phyloP scores from a whole-genome alignment of 2,888 invertebrate genomes.

The Linyphia triangularis region DNA sequence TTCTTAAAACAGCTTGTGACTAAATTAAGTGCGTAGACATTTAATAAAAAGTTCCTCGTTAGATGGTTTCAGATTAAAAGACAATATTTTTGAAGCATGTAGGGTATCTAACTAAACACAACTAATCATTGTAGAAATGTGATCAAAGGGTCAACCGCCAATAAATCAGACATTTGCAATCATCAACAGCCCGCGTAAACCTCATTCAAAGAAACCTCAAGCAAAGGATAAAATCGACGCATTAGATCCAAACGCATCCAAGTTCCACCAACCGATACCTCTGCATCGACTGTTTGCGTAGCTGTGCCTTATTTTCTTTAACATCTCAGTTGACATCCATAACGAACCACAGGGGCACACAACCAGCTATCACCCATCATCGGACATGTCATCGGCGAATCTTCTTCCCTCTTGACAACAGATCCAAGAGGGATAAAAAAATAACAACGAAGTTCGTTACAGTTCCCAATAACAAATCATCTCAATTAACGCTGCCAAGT shows the following conservation, averaged over 20 bases:
- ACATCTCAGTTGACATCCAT: not conserved
- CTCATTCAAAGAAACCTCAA: too few species aligned
- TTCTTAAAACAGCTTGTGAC: too few species aligned
- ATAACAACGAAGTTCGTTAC: constrained; percentile 43
- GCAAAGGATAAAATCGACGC: too few species aligned
- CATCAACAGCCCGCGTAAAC: too few species aligned
- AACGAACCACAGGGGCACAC: constrained; percentile 5
- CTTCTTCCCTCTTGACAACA: not conserved
- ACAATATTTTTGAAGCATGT: too few species aligned
- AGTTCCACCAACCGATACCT: not conserved
- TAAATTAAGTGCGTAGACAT: too few species aligned
- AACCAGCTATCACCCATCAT: constrained; percentile 3
- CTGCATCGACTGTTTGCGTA: constrained; percentile 52
- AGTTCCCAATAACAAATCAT: constrained; percentile 67
- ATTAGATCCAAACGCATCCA: not conserved
- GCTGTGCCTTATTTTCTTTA: constrained; percentile 58
- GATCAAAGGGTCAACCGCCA: too few species aligned
- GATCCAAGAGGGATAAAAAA: not conserved
- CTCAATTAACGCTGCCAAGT: constrained; percentile 52
- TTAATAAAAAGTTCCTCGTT: too few species aligned
- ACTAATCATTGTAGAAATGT: too few species aligned
- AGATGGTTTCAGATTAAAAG: too few species aligned
- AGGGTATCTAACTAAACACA: too few species aligned
- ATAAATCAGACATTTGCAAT: too few species aligned
- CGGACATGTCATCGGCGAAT: constrained; percentile 32